A percentile compares a stretch with the other conserved stretches of the same genome.
These are phyloP conservation scores for Phthorimaea operculella DNA, from an alignment of 1,140 invertebrate species.

Conservation along the genomic window DNA sequence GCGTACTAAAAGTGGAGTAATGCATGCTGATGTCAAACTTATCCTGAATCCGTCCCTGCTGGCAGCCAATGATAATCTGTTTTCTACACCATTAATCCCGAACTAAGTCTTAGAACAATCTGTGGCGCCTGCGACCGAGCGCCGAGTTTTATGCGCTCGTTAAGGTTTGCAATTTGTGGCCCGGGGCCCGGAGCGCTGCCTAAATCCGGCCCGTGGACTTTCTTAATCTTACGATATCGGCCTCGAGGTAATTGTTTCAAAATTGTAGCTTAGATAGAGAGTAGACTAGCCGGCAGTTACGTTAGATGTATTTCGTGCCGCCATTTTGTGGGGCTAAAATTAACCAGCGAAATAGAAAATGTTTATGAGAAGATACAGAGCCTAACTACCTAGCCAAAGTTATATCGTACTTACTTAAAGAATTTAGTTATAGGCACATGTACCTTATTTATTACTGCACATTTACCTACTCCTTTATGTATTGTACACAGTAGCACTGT, in stretches of 20 bases:
- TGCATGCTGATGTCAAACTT: too few relatives aligned
- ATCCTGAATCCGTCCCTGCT: neutral
- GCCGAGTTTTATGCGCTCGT: conserved; percentile 64
- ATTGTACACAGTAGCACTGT: too few relatives aligned
- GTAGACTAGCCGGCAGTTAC: neutral
- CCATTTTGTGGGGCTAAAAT: too few relatives aligned
- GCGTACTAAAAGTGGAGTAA: too few relatives aligned
- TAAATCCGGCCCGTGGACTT: conserved; percentile 60
- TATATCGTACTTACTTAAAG: too few relatives aligned
- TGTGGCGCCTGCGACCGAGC: conserved; percentile 58
- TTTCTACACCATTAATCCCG: conserved; percentile 66
- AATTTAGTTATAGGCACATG: too few relatives aligned
- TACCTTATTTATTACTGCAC: too few relatives aligned
- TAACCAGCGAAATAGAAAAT: too few relatives aligned
- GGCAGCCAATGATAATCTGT: conserved; percentile 66
- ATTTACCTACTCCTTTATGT: too few relatives aligned
- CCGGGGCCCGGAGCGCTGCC: conserved; percentile 40
- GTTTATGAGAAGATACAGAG: too few relatives aligned
- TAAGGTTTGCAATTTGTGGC: conserved; percentile 67
- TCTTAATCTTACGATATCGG: conserved; percentile 64
- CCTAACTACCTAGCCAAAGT: too few relatives aligned
- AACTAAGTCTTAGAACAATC: conserved; percentile 64
- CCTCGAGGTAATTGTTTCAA: conserved; percentile 65
- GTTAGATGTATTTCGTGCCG: neutral
- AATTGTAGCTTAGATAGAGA: conserved; percentile 40